Evolutionary conservation across 2,888 invertebrate genomes (phyloP).

Genomic region (Pristionchus mayeri): DNA sequence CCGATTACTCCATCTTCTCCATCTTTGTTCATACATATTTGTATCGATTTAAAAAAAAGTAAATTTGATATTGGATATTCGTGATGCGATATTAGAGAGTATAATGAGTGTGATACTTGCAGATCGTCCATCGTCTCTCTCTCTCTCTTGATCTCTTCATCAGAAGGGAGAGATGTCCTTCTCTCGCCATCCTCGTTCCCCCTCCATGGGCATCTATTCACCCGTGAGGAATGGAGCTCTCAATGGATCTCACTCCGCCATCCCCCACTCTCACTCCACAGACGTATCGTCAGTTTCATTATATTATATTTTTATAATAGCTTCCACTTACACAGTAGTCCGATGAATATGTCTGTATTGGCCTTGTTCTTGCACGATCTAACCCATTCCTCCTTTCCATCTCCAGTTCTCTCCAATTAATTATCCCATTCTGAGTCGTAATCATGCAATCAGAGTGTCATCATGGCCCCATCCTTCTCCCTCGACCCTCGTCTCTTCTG

Average conservation of each 20-base stretch:
- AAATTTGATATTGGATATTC: neutral
- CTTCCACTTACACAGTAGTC: neutral
- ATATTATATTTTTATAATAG: neutral
- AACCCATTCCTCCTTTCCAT: too few species aligned
- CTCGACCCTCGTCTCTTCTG: neutral
- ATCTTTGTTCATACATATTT: neutral
- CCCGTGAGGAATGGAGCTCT: conserved; percentile 10
- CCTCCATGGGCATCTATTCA: conserved; percentile 19
- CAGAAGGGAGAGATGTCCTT: conserved; percentile 32
- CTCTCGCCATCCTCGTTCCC: conserved; percentile 42
- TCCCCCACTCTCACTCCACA: conserved; percentile 30
- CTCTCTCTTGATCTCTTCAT: neutral
- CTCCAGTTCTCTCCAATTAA: too few species aligned
- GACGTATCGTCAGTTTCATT: neutral
- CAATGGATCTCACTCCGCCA: neutral
- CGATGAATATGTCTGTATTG: neutral
- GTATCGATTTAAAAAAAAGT: neutral
- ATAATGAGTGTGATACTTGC: neutral
- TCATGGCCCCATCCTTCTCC: conserved; percentile 40
- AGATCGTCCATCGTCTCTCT: neutral
- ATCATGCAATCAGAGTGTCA: conserved; percentile 19
- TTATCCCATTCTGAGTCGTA: too few species aligned
- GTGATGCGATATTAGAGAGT: too few species aligned
- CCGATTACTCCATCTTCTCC: neutral
- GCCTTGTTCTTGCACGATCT: neutral